Evolutionary conservation across 2,888 invertebrate genomes (phyloP), one percentile per base, ranked within the genome.

Genomic region (Coelopa pilipes): DNA sequence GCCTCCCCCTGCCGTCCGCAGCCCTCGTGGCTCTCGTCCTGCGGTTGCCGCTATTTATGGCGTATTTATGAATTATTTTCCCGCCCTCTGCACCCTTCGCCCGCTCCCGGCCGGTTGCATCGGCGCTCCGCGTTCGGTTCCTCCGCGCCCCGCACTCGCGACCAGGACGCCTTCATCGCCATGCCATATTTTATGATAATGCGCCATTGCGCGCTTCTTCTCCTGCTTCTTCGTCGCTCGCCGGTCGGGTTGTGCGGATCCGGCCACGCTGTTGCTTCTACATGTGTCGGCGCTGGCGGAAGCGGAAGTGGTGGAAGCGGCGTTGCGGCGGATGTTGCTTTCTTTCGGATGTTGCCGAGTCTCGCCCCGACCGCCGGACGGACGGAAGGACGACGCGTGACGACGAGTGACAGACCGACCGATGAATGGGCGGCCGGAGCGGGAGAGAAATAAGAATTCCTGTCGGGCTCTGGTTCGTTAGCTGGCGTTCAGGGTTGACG

Each of bases 151-250:
- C n/a, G 49, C 60, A 34, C n/a, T 70, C 21, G n/a, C 69, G 11
- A 59, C 24, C 19, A 19, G 11, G 19, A 9, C 21, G 21, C 19
- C 24, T 45, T 70, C 62, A 24, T 15, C 62, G 65, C 46, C 65
- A 46, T 65, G 17, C 65, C 65, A 65, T 65, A 65, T 65, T 65
- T 65, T 65, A 46, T 65, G 65, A 47, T 65, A 65, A 65, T 65
- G 45, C 19, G 65, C 65, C 45, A 65, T 65, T 65, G 17, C 4
- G 34, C 34, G n/a, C n/a, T n/a, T 65, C 46, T 46, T 65, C 46
- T 45, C 47, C 65, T 46, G 63, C 45, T 63, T 46, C 45, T 65
- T 65, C 47, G 65, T 65, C 46, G 17, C 19, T 19, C 45, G 45
- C 45, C 46, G 10, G 15, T n/a, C 46, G 19, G 19, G 11, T 45